These are phyloP conservation scores for Neoniphon sammara DNA, from an alignment of 2,797 vertebrate genomes.

Conservation along the genomic window DNA sequence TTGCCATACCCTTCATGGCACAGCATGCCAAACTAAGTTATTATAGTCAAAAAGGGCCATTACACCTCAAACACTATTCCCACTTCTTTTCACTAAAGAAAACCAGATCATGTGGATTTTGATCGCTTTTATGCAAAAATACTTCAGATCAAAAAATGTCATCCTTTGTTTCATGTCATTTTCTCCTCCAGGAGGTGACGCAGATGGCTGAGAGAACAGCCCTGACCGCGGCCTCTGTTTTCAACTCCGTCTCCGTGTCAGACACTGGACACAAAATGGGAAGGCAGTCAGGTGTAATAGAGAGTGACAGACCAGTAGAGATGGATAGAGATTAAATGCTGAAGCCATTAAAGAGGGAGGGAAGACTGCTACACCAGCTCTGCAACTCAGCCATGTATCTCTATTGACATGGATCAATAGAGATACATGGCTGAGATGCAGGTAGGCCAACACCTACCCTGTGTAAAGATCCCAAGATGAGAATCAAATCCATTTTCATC, in stretches of 20 bases:
- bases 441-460: slow-evolving; percentile 30
- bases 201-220: slow-evolving; percentile 3
- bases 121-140: slow-evolving; percentile 1
- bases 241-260: slow-evolving; percentile 32
- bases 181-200: slow-evolving; percentile 8
- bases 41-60: too few relatives aligned
- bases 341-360: slow-evolving; percentile 32
- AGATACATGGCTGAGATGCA: slow-evolving; percentile 25
- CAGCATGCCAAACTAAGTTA: not conserved
- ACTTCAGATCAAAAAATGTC: slow-evolving; percentile 35
- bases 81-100: slow-evolving; percentile 6
- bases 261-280: slow-evolving; percentile 60
- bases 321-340: slow-evolving; percentile 49
- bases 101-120: not conserved
- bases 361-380: slow-evolving; percentile 32
- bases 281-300: slow-evolving; percentile 56
- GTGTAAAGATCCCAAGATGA: slow-evolving; percentile 19
- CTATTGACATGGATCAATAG: slow-evolving; percentile 45
- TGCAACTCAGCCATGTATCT: slow-evolving; percentile 11
- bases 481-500: slow-evolving; percentile 31
- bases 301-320: slow-evolving; percentile 48
- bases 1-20: not conserved
- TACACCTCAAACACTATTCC: not conserved
- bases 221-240: slow-evolving; percentile 32
- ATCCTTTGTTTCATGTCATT: not conserved